Conservation (phyloP, 2,113 vertebrate genomes). For the Etheostoma cragini region DNA sequence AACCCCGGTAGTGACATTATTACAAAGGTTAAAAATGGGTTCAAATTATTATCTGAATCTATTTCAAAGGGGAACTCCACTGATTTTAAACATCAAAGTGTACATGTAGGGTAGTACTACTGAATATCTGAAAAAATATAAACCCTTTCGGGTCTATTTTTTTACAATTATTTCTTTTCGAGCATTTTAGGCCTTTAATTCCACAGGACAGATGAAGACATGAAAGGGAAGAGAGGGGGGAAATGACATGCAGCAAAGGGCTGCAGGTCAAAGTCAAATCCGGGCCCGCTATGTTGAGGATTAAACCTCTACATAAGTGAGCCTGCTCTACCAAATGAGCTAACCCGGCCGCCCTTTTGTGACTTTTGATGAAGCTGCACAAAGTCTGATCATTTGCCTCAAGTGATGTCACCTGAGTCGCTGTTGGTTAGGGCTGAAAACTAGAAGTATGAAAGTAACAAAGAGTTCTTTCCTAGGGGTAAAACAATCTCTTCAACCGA, state of each 20-base stretch:
- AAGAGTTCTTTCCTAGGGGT: not conserved
- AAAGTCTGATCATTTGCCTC: constrained; percentile 2
- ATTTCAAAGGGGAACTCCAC: not conserved
- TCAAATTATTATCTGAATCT: not conserved
- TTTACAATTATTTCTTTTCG: too few species aligned
- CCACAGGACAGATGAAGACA: too few species aligned
- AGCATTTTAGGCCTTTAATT: too few species aligned
- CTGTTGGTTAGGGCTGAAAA: too few species aligned
- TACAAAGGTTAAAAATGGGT: constrained; percentile 9
- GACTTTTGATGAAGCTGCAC: not conserved
- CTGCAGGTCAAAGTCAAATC: too few species aligned
- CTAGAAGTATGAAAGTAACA: not conserved
- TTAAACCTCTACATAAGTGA: too few species aligned
- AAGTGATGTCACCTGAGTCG: constrained; percentile 1
- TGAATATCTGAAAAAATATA: not conserved
- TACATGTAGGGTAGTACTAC: not conserved
- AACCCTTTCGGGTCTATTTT: not conserved
- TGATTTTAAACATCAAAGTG: not conserved
- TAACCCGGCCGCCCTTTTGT: not conserved
- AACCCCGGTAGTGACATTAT: not conserved
- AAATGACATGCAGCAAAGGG: too few species aligned
- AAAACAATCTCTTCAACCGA: not conserved
- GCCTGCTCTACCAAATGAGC: too few species aligned
- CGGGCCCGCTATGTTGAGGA: too few species aligned
- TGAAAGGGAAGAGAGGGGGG: too few species aligned